Evolutionary conservation across 2,888 invertebrate genomes (phyloP), one percentile per base, ranked within the genome.

Genomic region (Drosophila mimica): DNA sequence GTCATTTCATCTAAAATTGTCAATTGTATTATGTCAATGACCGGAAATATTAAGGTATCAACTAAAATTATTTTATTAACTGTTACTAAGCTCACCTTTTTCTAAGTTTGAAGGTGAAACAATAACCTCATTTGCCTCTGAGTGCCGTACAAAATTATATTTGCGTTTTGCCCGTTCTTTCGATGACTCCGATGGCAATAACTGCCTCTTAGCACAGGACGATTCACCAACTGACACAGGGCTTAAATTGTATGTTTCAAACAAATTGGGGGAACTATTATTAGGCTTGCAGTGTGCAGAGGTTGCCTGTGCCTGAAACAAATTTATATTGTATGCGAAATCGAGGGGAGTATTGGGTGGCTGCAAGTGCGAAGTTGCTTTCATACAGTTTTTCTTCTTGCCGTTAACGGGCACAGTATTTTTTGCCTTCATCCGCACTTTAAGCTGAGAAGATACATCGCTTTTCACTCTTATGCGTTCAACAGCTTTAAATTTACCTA

Each of bases 121-220:
- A 43, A 57, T 43, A 13, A 28, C 31, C 40, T 20, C 40, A 56
- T 76, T 31, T 0, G 58, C 72, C 30, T 76, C 74, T 0, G 91
- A 91, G 64, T 90, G 88, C 36, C 84, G 74, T 28, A 81, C 53
- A 56, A 91, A 91, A 63, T 89, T 80, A 46, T 75, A 86, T 61
- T 81, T 88, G 0, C 56, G 61, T 4, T 72, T 53, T 31, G 20
- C 15, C 6, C 34, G 28, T 9, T 58, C 20, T 4, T 58, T 46
- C 0, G 0, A 1, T 4, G 66, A 31, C 15, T 58, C 51, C 0
- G 1, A 1, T 8, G 69, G 30, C 13, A 70, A 33, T n/a, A 82
- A 25, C 25, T 70, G 59, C 5, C 79, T 79, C 17, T 89, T 83
- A 4, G 75, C 81, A 5, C 48, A 51, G 52, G 49, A 1, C 2